These are phyloP conservation scores for Argyrosomus japonicus DNA, from an alignment of 2,113 vertebrate genomes.

Conservation along the genomic window DNA sequence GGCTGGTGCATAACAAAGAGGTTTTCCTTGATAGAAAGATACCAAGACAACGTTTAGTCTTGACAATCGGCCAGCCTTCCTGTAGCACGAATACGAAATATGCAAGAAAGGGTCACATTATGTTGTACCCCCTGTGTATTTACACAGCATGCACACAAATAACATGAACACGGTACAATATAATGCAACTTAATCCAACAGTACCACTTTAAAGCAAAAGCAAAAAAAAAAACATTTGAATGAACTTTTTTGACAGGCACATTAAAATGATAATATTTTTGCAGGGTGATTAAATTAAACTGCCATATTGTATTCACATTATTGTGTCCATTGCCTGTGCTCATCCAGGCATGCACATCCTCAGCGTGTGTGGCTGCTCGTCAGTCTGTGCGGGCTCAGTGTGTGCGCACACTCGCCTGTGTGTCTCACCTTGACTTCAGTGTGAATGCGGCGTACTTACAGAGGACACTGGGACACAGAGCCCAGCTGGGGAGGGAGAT, in stretches of 20 bases:
- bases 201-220: not conserved
- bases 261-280: not conserved
- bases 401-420: slow-evolving; percentile 34
- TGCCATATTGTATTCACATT: slow-evolving; percentile 2
- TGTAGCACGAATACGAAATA: slow-evolving; percentile 4
- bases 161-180: not conserved
- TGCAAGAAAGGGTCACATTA: slow-evolving; percentile 10
- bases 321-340: slow-evolving; percentile 7
- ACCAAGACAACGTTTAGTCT: slow-evolving; percentile 9
- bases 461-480: slow-evolving; percentile 80
- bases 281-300: slow-evolving; percentile 15
- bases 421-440: slow-evolving; percentile 75
- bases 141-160: slow-evolving; percentile 1
- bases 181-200: not conserved
- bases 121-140: not conserved
- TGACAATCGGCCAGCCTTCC: not conserved
- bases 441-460: slow-evolving; percentile 61
- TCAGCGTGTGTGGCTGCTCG: not conserved
- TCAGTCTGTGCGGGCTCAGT: slow-evolving; percentile 24
- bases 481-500: slow-evolving; percentile 80
- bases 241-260: slow-evolving; percentile 16
- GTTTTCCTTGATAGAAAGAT: slow-evolving; percentile 24
- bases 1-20: not conserved
- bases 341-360: slow-evolving; percentile 24
- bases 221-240: not conserved